Percentiles rank a stretch among this genome's conserved stretches.
These are phyloP conservation scores for Austrolebias charrua DNA, from an alignment of 2,797 vertebrate species.

Conservation along the genomic window DNA sequence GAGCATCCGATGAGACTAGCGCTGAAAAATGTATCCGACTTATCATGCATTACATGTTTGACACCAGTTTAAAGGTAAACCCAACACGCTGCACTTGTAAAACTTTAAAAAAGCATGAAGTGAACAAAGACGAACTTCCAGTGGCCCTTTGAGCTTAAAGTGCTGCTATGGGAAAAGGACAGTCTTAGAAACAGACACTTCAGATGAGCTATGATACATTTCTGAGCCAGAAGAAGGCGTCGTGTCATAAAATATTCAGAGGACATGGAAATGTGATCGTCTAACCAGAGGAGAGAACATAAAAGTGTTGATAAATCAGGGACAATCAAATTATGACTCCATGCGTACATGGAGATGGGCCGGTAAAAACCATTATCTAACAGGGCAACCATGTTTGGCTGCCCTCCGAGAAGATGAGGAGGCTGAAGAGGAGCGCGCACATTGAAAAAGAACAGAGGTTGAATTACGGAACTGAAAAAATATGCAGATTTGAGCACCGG, in stretches of 20 bases:
- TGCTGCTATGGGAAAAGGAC: slow-evolving; percentile 5
- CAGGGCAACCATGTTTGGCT: slow-evolving; percentile 5
- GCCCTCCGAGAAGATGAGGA: not conserved
- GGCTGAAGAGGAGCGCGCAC: not conserved
- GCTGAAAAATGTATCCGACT: no score
- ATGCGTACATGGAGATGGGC: slow-evolving; percentile 20
- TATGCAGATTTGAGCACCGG: no score
- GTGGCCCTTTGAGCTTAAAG: slow-evolving; percentile 16
- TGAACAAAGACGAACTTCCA: slow-evolving; percentile 39
- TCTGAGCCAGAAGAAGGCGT: slow-evolving; percentile 32
- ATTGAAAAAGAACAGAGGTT: slow-evolving; percentile 4
- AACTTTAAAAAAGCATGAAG: slow-evolving; percentile 11
- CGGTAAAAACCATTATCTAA: slow-evolving; percentile 24
- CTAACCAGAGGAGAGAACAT: slow-evolving; percentile 32
- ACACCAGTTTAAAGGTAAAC: slow-evolving; percentile 17
- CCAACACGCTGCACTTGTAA: slow-evolving; percentile 1
- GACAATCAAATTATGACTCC: no score
- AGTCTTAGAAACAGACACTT: slow-evolving; percentile 7
- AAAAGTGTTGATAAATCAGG: no score
- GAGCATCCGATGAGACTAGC: no score
- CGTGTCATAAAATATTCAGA: slow-evolving; percentile 58
- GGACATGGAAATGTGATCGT: slow-evolving; percentile 46
- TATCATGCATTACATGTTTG: no score
- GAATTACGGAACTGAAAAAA: not conserved
- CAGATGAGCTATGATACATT: slow-evolving; percentile 30